Evolutionary conservation across 2,113 vertebrate genomes (phyloP).

Genomic region (Tautogolabrus adspersus): DNA sequence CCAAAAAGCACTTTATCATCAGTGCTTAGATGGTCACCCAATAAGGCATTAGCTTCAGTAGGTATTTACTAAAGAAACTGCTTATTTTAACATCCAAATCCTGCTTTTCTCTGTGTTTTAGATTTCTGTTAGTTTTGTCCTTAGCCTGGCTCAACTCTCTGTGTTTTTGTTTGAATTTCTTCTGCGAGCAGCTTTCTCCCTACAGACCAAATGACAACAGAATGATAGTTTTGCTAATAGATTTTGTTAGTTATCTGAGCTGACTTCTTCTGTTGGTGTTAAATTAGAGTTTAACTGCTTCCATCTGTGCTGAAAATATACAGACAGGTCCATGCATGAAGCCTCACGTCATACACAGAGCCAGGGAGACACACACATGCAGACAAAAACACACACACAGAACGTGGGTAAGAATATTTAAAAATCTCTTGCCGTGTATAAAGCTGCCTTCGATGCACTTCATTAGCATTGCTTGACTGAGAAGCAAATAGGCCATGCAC

Average conservation of each 20-base stretch:
- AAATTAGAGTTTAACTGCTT: constrained; percentile 78
- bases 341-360: constrained; percentile 51
- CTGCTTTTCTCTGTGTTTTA: constrained; percentile 26
- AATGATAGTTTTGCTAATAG: constrained; percentile 80
- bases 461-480: constrained; percentile 57
- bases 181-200: constrained; percentile 50
- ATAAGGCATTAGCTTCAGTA: constrained; percentile 42
- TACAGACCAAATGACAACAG: constrained; percentile 71
- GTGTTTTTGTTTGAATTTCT: constrained; percentile 59
- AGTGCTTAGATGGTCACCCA: constrained; percentile 17
- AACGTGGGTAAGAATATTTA: constrained; percentile 64
- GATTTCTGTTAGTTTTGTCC: constrained; percentile 26
- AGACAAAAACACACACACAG: constrained; percentile 10
- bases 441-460: constrained; percentile 49
- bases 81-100: constrained; percentile 7
- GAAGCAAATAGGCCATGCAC: constrained; percentile 24
- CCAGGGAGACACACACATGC: constrained; percentile 27
- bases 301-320: constrained; percentile 75
- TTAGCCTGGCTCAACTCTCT: constrained; percentile 32
- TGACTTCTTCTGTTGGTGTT: constrained; percentile 75
- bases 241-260: constrained; percentile 81
- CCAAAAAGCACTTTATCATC: constrained; percentile 46
- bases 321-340: constrained; percentile 61
- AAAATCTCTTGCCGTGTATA: constrained; percentile 22
- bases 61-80: constrained; percentile 27